phyloP scores from a whole-genome alignment of 2,113 vertebrate genomes.

The Amphiprion ocellaris region DNA sequence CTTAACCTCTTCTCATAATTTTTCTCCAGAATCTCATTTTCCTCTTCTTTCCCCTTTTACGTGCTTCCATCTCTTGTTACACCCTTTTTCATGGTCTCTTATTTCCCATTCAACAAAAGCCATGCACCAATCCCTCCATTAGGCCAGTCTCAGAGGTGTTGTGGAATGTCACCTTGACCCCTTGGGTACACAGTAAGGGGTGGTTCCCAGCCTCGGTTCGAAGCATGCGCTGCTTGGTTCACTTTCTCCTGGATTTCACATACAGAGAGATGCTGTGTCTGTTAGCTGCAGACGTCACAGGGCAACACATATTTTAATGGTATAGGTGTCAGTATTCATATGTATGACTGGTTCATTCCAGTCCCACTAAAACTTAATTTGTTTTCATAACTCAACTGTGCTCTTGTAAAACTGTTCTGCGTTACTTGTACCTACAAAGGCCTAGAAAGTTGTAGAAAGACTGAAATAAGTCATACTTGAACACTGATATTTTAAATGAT shows the following conservation, averaged over 20 bases:
- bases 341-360: neutral
- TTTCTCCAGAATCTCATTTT: slow-evolving; percentile 49
- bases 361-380: neutral
- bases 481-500: neutral
- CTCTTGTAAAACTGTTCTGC: neutral
- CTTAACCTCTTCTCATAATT: slow-evolving; percentile 23
- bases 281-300: slow-evolving; percentile 9
- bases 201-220: slow-evolving; percentile 59
- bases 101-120: slow-evolving; percentile 77
- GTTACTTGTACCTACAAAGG: neutral
- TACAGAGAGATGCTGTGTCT: slow-evolving; percentile 22
- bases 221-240: slow-evolving; percentile 14
- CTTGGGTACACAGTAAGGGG: slow-evolving; percentile 66
- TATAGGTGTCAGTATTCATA: neutral
- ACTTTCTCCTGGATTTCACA: slow-evolving; percentile 12
- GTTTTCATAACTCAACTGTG: neutral
- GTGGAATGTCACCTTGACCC: slow-evolving; percentile 83
- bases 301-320: neutral
- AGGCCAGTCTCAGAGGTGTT: slow-evolving; percentile 77
- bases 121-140: slow-evolving; percentile 72
- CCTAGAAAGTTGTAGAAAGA: neutral
- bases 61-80: slow-evolving; percentile 71
- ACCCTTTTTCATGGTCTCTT: slow-evolving; percentile 60
- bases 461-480: neutral
- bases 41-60: slow-evolving; percentile 40